Base-by-base conservation (phyloP, 2,797 vertebrate species). In the Mormyrus hasselquistii region DNA sequence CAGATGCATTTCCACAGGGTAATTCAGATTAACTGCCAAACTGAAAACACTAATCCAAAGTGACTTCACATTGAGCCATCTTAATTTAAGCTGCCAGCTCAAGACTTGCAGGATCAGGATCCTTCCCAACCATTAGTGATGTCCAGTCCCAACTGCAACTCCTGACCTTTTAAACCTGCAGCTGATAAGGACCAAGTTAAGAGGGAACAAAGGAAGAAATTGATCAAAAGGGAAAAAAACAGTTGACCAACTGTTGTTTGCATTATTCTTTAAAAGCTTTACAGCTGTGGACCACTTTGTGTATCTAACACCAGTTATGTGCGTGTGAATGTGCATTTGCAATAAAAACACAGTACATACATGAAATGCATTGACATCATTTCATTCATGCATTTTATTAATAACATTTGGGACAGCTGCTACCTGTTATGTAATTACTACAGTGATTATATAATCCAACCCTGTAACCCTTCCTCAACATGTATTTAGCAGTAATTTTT, bases 281-380 rank as follows among this genome's bases (percentile, higher is more conserved):
- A 87, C 44, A 22, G 22, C 59, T 47, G 9, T 69, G 59, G 19
- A 50, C 69, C n/a, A 49, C n/a, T 1, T 62, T 87, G 34, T 65
- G 44, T 49, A 62, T 87, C n/a, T 65, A 87, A 65, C 22, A 65
- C 41, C 59, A 47, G 19, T 65, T 87, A 9, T 69, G 57, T 47
- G 59, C 47, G 86, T 87, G 85, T 53, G 25, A 29, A 29, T 57
- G 34, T 87, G 87, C 38, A 38, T 49, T 22, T 87, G 57, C 59
- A 87, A 87, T 87, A 65, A 87, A 87, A 87, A 57, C 47, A 86
- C 29, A 87, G 52, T 57, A 41, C 53, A 87, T 69, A 87, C 22
- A 16, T 25, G 38, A 87, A 44, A 49, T 87, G 44, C 44, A 22
- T 49, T 87, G 29, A 55, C 22, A 34, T 19, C 14, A 86, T 55